phyloP scores from a whole-genome alignment of 2,113 vertebrate species.

The Pan paniscus region DNA sequence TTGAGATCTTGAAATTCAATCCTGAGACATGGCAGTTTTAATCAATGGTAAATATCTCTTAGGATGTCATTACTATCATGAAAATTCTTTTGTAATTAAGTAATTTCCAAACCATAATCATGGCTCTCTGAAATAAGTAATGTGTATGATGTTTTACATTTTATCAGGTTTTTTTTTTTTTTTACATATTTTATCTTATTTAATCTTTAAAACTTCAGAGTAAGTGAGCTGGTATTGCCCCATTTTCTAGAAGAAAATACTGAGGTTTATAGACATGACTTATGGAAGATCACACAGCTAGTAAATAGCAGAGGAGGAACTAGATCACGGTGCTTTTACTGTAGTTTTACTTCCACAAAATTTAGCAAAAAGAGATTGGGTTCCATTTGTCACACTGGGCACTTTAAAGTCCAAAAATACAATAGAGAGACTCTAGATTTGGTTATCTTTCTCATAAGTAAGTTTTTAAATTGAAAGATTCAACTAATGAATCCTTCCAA shows the following conservation, averaged over 20 bases:
- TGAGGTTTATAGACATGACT: neutral
- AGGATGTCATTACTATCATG: neutral
- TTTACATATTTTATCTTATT: no score
- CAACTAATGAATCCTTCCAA: neutral
- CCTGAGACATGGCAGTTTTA: neutral
- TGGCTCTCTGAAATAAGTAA: neutral
- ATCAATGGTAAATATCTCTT: conserved; percentile 5
- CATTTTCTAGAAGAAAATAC: neutral
- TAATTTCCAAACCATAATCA: neutral
- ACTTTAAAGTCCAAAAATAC: neutral
- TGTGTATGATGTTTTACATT: neutral
- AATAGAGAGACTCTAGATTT: neutral
- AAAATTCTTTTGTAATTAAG: conserved; percentile 34
- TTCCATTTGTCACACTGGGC: neutral
- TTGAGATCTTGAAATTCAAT: conserved; percentile 21
- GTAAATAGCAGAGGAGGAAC: neutral
- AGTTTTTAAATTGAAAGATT: neutral
- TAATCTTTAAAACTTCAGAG: neutral
- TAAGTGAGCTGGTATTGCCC: neutral
- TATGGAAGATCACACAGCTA: neutral
- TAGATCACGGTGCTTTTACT: neutral
- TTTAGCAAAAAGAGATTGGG: neutral
- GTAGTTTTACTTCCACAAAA: neutral
- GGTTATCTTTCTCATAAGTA: neutral
- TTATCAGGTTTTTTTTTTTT: neutral